These are phyloP conservation scores for Himalopsyche tibetana DNA, from an alignment of 2,888 invertebrate species.

Conservation along the genomic window DNA sequence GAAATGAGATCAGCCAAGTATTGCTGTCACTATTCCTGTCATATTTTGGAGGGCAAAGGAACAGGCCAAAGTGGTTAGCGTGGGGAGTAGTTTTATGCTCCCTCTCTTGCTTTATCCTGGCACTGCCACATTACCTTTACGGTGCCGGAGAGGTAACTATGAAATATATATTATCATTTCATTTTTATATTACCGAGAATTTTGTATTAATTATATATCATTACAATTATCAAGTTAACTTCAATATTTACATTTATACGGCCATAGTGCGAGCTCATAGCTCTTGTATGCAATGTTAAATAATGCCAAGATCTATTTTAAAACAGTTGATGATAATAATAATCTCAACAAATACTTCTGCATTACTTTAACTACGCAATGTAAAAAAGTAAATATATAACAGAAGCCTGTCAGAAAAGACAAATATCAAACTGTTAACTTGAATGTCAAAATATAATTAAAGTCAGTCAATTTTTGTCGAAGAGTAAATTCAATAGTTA, in stretches of 20 bases:
- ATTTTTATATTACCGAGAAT: neutral
- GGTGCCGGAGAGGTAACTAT: conserved; percentile 75
- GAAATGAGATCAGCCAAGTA: conserved; percentile 84
- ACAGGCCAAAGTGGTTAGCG: conserved; percentile 82
- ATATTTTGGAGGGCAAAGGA: conserved; percentile 81
- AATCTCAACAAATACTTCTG: too few relatives aligned
- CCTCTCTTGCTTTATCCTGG: conserved; percentile 78
- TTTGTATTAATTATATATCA: conserved; percentile 10
- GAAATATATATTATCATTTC: neutral
- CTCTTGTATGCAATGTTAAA: too few relatives aligned
- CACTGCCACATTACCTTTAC: conserved; percentile 79
- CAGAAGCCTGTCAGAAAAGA: too few relatives aligned
- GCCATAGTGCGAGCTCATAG: too few relatives aligned
- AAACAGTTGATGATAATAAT: too few relatives aligned
- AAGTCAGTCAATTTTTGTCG: too few relatives aligned
- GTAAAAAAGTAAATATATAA: too few relatives aligned
- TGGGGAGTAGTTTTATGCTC: conserved; percentile 80
- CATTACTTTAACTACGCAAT: too few relatives aligned
- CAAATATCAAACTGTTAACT: too few relatives aligned
- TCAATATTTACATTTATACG: neutral
- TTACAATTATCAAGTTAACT: conserved; percentile 19
- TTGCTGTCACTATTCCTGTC: conserved; percentile 79
- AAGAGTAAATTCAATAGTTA: too few relatives aligned
- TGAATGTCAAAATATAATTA: too few relatives aligned
- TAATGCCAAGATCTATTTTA: too few relatives aligned